These are phyloP conservation scores for Gymnoscopelus microlampas DNA, from an alignment of 2,797 vertebrate species.

Conservation along the genomic window DNA sequence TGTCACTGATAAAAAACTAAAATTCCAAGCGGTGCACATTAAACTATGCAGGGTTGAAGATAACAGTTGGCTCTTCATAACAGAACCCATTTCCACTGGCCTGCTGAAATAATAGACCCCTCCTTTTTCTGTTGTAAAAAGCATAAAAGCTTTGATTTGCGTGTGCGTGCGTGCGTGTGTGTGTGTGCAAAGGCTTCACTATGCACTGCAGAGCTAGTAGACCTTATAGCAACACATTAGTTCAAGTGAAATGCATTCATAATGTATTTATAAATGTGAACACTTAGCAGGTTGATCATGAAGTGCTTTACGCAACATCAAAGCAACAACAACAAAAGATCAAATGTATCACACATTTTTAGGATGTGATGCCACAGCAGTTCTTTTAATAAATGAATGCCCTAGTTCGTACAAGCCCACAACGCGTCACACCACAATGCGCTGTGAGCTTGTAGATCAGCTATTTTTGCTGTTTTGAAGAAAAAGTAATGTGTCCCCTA, in stretches of 20 bases:
- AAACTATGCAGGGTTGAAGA: neutral
- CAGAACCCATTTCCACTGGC: neutral
- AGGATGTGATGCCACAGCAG: neutral
- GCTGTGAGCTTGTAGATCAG: too few species aligned
- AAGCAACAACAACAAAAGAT: neutral
- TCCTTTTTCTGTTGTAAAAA: neutral
- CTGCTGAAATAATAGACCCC: neutral
- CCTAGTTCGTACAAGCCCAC: too few species aligned
- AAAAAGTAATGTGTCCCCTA: too few species aligned
- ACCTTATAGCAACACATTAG: neutral
- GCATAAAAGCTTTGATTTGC: neutral
- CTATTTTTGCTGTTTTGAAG: too few species aligned
- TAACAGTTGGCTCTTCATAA: neutral
- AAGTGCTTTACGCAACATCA: neutral
- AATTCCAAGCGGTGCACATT: neutral
- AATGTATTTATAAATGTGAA: too few species aligned
- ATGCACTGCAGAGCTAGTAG: neutral
- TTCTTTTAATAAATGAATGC: too few species aligned
- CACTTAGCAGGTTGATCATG: neutral
- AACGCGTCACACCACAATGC: too few species aligned
- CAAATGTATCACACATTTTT: neutral
- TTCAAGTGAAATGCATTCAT: conserved; percentile 12
- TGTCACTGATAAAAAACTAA: conserved; percentile 5
- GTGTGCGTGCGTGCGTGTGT: too few species aligned
- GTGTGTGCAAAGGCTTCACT: neutral